These are phyloP conservation scores for Wiebesia pumilae DNA, from an alignment of 1,140 invertebrate species.

Conservation along the genomic window DNA sequence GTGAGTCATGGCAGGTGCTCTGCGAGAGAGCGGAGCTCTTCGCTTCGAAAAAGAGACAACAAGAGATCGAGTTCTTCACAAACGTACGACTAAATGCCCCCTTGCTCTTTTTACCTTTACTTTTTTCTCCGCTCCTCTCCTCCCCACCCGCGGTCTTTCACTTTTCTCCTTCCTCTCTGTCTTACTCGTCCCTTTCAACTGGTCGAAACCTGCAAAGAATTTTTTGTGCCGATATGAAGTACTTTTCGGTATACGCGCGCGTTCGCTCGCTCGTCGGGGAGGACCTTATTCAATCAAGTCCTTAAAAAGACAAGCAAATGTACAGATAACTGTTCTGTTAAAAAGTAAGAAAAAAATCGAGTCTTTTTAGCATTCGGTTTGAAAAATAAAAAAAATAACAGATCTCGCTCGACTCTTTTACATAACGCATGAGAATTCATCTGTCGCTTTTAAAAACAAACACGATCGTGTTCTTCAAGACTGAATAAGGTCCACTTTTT, in stretches of 20 bases:
- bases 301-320: slow-evolving; percentile 37
- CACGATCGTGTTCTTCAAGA: not conserved
- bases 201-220: slow-evolving; percentile 50
- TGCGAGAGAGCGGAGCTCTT: slow-evolving; percentile 46
- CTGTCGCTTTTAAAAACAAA: slow-evolving; percentile 47
- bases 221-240: slow-evolving; percentile 53
- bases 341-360: slow-evolving; percentile 23
- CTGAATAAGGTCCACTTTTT: slow-evolving; percentile 27
- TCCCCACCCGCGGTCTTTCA: not conserved
- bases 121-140: slow-evolving; percentile 30
- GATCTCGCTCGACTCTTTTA: slow-evolving; percentile 12
- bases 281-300: slow-evolving; percentile 48
- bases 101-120: slow-evolving; percentile 48
- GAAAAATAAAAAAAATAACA: slow-evolving; percentile 23
- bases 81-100: slow-evolving; percentile 52
- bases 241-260: slow-evolving; percentile 31
- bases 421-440: slow-evolving; percentile 18
- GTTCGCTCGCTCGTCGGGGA: not conserved
- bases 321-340: slow-evolving; percentile 31
- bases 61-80: slow-evolving; percentile 51
- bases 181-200: slow-evolving; percentile 37
- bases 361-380: slow-evolving; percentile 31
- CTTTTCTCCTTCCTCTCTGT: not conserved
- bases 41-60: slow-evolving; percentile 56
- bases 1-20: slow-evolving; percentile 71